phyloP scores from a whole-genome alignment of 2,113 vertebrate genomes.

The Geococcyx californianus region DNA sequence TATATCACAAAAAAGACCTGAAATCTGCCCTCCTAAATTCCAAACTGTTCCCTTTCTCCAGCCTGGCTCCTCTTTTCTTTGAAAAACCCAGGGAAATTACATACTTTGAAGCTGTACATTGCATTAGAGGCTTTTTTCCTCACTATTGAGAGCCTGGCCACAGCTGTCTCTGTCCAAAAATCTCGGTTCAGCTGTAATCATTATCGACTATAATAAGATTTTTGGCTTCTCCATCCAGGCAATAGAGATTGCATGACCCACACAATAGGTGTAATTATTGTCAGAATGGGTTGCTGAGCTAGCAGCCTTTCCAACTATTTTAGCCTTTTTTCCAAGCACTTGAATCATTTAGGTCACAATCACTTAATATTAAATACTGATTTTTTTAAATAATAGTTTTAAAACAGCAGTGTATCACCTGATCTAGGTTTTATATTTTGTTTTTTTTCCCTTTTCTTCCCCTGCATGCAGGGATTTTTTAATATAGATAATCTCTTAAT shows the following conservation, averaged over 20 bases:
- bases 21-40: background rate
- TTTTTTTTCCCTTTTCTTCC: background rate
- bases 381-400: background rate
- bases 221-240: background rate
- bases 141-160: background rate
- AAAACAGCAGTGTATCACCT: background rate
- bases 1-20: background rate
- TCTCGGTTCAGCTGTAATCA: background rate
- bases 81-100: background rate
- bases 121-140: background rate
- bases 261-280: background rate
- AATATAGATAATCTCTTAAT: too few relatives aligned
- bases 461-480: background rate
- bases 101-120: background rate
- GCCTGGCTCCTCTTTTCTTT: background rate
- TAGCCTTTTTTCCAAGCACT: background rate
- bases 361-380: background rate
- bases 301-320: background rate
- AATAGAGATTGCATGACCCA: background rate
- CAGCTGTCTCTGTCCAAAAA: background rate
- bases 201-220: background rate
- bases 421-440: background rate
- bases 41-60: background rate
- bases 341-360: background rate
- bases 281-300: background rate